phyloP scores from a whole-genome alignment of 1,140 invertebrate species.

The Rhynchophorus ferrugineus region DNA sequence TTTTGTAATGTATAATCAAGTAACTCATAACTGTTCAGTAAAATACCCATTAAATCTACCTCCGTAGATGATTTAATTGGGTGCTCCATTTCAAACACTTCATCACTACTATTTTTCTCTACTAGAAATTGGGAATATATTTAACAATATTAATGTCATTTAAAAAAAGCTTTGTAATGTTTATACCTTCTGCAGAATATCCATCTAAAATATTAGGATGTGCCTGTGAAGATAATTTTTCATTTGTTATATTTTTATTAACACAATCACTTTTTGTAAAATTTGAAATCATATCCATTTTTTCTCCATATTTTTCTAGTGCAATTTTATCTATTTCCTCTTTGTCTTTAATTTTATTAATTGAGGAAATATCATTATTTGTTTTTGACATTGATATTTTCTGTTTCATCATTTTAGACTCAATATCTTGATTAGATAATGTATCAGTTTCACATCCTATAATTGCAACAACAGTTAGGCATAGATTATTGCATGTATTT shows the following conservation, averaged over 20 bases:
- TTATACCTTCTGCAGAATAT: conserved; percentile 13
- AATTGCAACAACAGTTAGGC: no score
- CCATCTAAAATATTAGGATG: conserved; percentile 29
- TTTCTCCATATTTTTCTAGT: neutral
- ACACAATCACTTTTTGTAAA: conserved; percentile 46
- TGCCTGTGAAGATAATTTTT: conserved; percentile 20
- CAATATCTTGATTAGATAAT: conserved; percentile 11
- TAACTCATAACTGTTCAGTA: conserved; percentile 39
- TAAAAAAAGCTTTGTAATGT: no score
- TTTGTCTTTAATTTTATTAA: conserved; percentile 5
- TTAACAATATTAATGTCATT: no score
- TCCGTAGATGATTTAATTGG: conserved; percentile 30
- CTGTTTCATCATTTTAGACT: no score
- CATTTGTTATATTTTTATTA: conserved; percentile 49
- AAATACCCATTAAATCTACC: conserved; percentile 38
- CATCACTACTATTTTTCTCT: conserved; percentile 13
- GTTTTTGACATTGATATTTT: no score
- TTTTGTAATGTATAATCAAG: conserved; percentile 39
- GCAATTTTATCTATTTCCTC: conserved; percentile 4
- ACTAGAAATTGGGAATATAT: no score
- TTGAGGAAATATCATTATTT: neutral
- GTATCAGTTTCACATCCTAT: conserved; percentile 39
- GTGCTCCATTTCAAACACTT: conserved; percentile 36
- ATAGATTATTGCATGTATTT: neutral
- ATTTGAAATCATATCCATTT: neutral